Base-by-base conservation (phyloP, 2,797 vertebrate species). In the Acanthopagrus latus region DNA sequence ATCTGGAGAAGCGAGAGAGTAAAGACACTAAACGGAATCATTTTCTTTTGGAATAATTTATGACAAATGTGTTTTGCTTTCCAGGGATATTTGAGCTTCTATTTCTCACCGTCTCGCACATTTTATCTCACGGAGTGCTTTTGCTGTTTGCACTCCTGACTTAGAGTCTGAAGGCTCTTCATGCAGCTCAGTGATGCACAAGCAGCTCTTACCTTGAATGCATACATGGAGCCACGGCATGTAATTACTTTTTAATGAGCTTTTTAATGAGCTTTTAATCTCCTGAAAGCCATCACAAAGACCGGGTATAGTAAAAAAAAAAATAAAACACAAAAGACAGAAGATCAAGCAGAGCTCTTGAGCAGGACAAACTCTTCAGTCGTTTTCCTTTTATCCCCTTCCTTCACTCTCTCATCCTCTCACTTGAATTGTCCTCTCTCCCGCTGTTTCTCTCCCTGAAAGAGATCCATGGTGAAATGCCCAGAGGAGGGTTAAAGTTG, bases 241-340 rank as follows among this genome's bases (percentile, higher is more conserved):
- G 68, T 87, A 86, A 91, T 91, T 74, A 78, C 56, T 60, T 80
- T 86, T 72, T 84, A 84, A 82, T 80, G 71, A 74, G 52, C n/a
- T 78, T 84, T 81, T 81, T 81, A 81, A 88, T 85, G 63, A 87
- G 80, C 50, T 89, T 86, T 88, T 81, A 91, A 89, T 91, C 88
- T 74, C 71, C 57, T 83, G 58, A 66, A 71, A 80, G 25, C 46
- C 55, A 41, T 79, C 43, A 52, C 63, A 75, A 71, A 81, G 55
- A 83, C 47, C 68, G 59, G 64, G n/a, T 46, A 47, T 16, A 23
- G 18, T 50, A 16, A 33, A 70, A 33, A 44, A 60, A 20, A 43
- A 38, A 57, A 57, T 5, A 18, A 47, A 29, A 55, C 48, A 55
- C 80, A 69, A 47, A 57, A 17, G 33, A 65, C 64, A 56, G 68